These are phyloP conservation scores for Zootoca vivipara DNA, from an alignment of 2,113 vertebrate genomes.

Conservation along the genomic window DNA sequence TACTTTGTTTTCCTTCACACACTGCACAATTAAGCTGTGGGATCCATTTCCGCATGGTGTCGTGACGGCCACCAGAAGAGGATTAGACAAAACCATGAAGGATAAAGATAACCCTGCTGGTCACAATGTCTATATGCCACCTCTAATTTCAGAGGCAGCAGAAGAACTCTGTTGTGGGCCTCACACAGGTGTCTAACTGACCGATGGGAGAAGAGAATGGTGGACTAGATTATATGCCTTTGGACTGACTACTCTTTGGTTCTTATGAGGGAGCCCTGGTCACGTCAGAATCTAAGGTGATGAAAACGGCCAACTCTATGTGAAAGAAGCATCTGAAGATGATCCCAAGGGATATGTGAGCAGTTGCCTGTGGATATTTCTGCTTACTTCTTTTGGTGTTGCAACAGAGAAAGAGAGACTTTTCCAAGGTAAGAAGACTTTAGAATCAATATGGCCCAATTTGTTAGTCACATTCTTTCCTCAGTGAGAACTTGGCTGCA, in stretches of 20 bases:
- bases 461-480: too few species aligned
- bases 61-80: not conserved
- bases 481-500: slow-evolving; percentile 9
- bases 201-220: too few species aligned
- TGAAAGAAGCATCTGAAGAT: not conserved
- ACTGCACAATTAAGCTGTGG: not conserved
- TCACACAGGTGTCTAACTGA: too few species aligned
- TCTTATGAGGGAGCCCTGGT: not conserved
- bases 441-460: too few species aligned
- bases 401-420: too few species aligned
- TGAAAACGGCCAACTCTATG: not conserved
- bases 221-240: not conserved
- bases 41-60: not conserved
- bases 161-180: too few species aligned
- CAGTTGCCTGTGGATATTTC: not conserved
- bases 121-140: too few species aligned
- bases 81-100: not conserved
- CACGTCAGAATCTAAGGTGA: not conserved
- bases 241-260: not conserved
- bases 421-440: too few species aligned
- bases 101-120: too few species aligned
- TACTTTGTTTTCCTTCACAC: not conserved
- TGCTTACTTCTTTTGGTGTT: not conserved
- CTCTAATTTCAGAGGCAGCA: too few species aligned
- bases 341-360: not conserved